Evolutionary conservation across 2,113 vertebrate species (phyloP), one percentile per base, ranked within the genome.

Genomic region (Strix aluco): DNA sequence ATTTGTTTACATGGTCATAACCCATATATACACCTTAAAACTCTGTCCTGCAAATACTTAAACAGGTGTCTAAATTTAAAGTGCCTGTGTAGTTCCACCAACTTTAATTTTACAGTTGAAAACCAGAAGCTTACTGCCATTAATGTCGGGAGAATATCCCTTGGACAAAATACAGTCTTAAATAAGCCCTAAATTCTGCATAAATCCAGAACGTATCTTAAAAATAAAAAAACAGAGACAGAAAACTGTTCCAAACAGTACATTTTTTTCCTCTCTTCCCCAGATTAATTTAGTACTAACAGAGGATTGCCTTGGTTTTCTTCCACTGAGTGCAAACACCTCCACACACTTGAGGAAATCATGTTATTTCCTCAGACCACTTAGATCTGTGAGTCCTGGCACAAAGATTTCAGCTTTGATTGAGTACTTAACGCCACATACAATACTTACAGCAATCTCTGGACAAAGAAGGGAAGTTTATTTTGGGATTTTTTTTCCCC

Each of bases 21-120:
- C 29, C 54, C n/a, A 10, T 26, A 7, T 27, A 47, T 34, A 20
- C 32, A 32, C 42, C 61, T 86, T 70, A 49, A 91, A 86, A 11
- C 36, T 30, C 70, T 18, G 38, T 13, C 70, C 78, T 85, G 29
- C 13, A 75, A 79, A 55, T 14, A 8, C 26, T 78, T 63, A 26
- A 44, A n/a, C 2, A 46, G 15, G 9, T 36, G 1, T 72, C 57
- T 27, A 26, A 4, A 21, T 66, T 44, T 11, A 59, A 59, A 57
- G 25, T 8, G 20, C 13, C 15, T 5, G 16, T 1, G 0, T 5
- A 40, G 29, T 10, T 59, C 22, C 23, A 38, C 27, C 51, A 46
- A 6, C 22, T 61, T 55, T 5, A 20, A 11, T 57, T 61, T 71
- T 36, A 15, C 18, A 18, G 30, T 7, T 59, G 36, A 27, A 86